Conservation (phyloP, 2,113 vertebrate species). For the Brienomyrus longianalis region DNA sequence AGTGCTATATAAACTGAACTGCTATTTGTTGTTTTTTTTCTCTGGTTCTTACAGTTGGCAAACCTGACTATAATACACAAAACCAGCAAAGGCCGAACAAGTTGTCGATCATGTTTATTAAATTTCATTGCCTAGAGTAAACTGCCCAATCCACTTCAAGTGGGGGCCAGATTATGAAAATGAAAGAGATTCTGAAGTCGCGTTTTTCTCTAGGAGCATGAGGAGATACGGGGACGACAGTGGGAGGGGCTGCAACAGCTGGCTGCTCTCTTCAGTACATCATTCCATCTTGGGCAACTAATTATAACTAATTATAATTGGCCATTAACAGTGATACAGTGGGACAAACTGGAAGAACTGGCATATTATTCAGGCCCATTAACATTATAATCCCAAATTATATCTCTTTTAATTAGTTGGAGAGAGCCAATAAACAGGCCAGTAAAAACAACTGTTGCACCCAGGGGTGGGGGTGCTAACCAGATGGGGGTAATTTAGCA, state of each 20-base stretch:
- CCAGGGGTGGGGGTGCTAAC: neutral
- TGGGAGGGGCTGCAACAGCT: neutral
- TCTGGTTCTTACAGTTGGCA: neutral
- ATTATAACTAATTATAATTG: neutral
- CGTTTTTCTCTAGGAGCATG: neutral
- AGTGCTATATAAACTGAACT: neutral
- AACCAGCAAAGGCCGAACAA: constrained; percentile 16
- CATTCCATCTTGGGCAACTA: neutral
- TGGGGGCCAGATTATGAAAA: neutral
- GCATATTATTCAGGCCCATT: neutral
- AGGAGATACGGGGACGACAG: neutral
- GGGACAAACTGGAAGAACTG: neutral
- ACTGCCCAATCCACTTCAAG: neutral
- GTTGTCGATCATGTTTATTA: neutral
- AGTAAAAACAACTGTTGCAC: neutral
- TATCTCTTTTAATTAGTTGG: neutral
- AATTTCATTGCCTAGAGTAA: neutral
- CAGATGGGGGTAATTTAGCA: neutral
- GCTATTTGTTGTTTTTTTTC: neutral
- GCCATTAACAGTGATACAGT: neutral
- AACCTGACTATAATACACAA: neutral
- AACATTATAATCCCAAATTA: neutral
- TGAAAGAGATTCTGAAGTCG: neutral
- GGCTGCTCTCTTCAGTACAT: neutral
- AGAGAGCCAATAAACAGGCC: neutral